Conservation (phyloP, 2,888 invertebrate species). For the Taenaris catops region DNA sequence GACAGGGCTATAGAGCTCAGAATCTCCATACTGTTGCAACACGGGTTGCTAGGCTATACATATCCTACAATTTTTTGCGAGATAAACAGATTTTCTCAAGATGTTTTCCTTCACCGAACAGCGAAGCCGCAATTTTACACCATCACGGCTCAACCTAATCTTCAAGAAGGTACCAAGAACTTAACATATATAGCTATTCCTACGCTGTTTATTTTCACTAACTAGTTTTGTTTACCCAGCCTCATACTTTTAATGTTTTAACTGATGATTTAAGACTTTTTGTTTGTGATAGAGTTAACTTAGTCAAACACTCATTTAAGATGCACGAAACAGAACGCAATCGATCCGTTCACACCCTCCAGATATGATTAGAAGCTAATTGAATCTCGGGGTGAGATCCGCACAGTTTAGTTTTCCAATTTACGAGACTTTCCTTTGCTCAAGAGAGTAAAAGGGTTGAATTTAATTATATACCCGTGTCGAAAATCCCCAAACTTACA, state of each 20-base stretch:
- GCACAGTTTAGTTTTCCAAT: conserved; percentile 78
- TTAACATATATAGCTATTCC: no score
- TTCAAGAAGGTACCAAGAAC: no score
- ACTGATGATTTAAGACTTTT: conserved; percentile 1
- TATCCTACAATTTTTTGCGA: no score
- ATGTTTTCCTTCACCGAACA: no score
- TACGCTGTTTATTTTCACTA: no score
- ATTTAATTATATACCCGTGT: conserved; percentile 67
- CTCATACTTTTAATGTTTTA: background rate
- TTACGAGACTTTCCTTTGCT: conserved; percentile 71
- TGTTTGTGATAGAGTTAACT: conserved; percentile 14
- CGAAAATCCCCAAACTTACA: conserved; percentile 47
- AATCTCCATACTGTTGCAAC: no score
- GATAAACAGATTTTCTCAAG: no score
- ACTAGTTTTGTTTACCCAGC: background rate
- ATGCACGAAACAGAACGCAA: conserved; percentile 50
- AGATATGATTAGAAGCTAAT: conserved; percentile 79
- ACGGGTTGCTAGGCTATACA: no score
- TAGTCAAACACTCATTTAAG: conserved; percentile 26
- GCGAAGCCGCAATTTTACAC: no score
- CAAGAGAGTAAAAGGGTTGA: conserved; percentile 67
- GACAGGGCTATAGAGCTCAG: no score
- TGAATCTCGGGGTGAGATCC: conserved; percentile 76
- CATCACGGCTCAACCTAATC: no score
- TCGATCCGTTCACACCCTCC: conserved; percentile 74